Percentiles rank a stretch among this genome's conserved stretches.
phyloP scores from a whole-genome alignment of 23 tunicate genomes.

The Aplidium turbinatum region DNA sequence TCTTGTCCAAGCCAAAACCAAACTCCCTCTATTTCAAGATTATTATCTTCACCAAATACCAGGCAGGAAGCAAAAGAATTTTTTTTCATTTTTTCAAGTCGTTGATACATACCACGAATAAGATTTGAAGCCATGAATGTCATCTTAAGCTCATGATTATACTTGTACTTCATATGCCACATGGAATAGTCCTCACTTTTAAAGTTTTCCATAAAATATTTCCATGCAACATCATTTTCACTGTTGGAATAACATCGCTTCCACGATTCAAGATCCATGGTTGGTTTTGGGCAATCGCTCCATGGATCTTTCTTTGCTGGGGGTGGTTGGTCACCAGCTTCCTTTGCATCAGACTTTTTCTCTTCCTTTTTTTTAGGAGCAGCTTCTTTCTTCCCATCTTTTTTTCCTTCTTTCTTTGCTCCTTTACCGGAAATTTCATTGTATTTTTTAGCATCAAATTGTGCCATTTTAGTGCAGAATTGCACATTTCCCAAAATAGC shows the following conservation, averaged over 20 bases:
- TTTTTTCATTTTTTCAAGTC: slow-evolving; percentile 75
- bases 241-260: slow-evolving; percentile 68
- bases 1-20: slow-evolving; percentile 96
- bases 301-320: slow-evolving; percentile 79
- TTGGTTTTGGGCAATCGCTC: slow-evolving; percentile 56
- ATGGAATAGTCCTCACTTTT: slow-evolving; percentile 84
- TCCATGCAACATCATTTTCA: slow-evolving; percentile 16
- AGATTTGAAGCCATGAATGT: slow-evolving; percentile 71
- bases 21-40: slow-evolving; percentile 55
- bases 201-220: slow-evolving; percentile 84
- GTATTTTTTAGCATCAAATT: slow-evolving; percentile 93
- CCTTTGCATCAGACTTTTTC: slow-evolving; percentile 29
- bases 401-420: slow-evolving; percentile 38
- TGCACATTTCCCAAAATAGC: slow-evolving; percentile 77
- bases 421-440: slow-evolving; percentile 93
- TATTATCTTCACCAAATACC: slow-evolving; percentile 12
- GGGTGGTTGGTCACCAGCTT: slow-evolving; percentile 23
- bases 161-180: slow-evolving; percentile 74
- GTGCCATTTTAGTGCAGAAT: slow-evolving; percentile 83
- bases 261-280: slow-evolving; percentile 85
- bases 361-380: slow-evolving; percentile 25
- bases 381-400: slow-evolving; percentile 28
- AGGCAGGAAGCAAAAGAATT: slow-evolving; percentile 46
- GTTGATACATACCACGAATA: slow-evolving; percentile 68
- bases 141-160: slow-evolving; percentile 60